Evolutionary conservation across 2,113 vertebrate genomes (phyloP).

Genomic region (Alethe castanea): DNA sequence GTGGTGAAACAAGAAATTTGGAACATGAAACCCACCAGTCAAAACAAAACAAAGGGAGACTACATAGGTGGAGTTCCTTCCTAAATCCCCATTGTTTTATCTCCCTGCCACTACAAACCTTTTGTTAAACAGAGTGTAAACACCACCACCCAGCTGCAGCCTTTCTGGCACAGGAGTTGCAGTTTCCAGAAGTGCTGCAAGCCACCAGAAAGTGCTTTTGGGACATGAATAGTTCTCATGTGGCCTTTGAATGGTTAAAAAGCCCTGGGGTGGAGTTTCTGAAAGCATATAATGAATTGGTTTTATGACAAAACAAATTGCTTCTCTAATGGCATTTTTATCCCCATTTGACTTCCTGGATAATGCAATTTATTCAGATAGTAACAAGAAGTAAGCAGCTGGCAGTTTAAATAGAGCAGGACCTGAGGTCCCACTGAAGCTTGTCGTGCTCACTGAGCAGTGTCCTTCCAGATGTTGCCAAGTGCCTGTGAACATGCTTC

Average conservation of each 20-base stretch:
- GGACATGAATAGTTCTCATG: rapidly evolving
- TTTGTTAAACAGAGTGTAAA: neutral
- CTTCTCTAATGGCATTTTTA: neutral
- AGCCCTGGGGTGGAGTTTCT: neutral
- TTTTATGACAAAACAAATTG: neutral
- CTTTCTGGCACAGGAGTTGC: neutral
- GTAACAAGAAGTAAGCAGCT: neutral
- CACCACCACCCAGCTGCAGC: neutral
- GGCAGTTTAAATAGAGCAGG: neutral
- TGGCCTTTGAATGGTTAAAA: neutral
- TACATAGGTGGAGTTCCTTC: neutral
- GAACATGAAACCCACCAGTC: neutral
- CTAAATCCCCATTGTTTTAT: neutral
- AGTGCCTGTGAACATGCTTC: neutral
- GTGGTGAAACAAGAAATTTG: neutral
- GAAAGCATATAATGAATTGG: neutral
- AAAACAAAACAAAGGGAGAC: neutral
- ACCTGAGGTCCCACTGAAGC: neutral
- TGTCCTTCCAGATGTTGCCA: rapidly evolving
- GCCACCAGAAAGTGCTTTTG: neutral
- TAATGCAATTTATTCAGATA: neutral
- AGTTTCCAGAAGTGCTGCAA: neutral
- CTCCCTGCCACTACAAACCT: neutral
- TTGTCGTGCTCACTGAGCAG: rapidly evolving
- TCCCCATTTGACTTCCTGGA: neutral